Base-by-base conservation (phyloP, 2,797 vertebrate genomes). In the Pempheris klunzingeri region DNA sequence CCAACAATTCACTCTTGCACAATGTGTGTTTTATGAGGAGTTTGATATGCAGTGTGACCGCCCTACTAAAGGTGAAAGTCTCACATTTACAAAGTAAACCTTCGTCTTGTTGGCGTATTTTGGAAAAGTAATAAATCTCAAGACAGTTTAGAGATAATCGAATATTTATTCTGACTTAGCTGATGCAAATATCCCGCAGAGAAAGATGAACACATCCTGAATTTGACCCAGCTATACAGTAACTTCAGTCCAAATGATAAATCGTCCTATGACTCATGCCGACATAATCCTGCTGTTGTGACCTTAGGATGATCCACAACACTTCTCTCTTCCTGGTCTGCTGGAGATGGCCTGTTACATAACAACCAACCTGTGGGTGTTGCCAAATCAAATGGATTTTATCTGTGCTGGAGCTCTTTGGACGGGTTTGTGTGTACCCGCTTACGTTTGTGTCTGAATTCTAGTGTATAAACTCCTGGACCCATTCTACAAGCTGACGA, bases 371-470 rank as follows among this genome's bases (percentile, higher is more conserved):
- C 78, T 63, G 78, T 24, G 9, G 32, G 28, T 91, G 90, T 88
- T 91, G 87, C 77, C 90, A 91, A 88, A 91, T 88, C 85, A 85
- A 87, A 86, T 55, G 67, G 62, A 64, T 81, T 85, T 81, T 86
- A 91, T 91, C 83, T 76, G 74, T 28, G 46, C 70, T 53, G 15
- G 70, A 75, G 39, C 43, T 81, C 66, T 82, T 32, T 55, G 60
- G 61, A 74, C 55, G 76, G 41, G 67, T 77, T 30, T 78, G 67
- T 54, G 73, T 46, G 49, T 13, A 63, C 39, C 67, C 24, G 0
- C 44, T 30, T 57, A 15, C 15, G 38, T 57, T 38, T 43, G 28
- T 4, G 9, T 64, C 69, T 72, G 36, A 26, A 28, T 50, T 47
- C 13, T 30, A 15, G 18, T 26, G n/a, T 69, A 68, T 47, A 41